Evolutionary conservation across 2,113 vertebrate genomes (phyloP), one percentile per base, ranked within the genome.

Genomic region (Melanerpes aurifrons): DNA sequence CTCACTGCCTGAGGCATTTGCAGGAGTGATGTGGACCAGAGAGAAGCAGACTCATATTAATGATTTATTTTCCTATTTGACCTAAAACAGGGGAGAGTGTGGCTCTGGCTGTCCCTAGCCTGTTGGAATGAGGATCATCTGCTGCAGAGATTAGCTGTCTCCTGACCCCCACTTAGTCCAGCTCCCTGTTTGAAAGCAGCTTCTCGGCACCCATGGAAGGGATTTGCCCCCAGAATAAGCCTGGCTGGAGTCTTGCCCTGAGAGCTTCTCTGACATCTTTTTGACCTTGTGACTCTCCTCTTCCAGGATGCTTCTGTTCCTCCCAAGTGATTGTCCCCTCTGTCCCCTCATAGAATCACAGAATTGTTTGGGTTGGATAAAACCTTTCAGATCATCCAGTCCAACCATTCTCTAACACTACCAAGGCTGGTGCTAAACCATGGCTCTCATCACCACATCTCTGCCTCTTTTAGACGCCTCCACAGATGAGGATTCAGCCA

Each of bases 11-110:
- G 45, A 72, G 48, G 58, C 59, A 35, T 37, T 59, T 29, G 53
- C 7, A 40, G 13, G 67, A 21, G 25, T 11, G 31, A 0, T 2
- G 11, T 40, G 84, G 72, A 73, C 43, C 24, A 16, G 67, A 53
- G 59, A 76, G 79, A 31, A 56, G 15, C 0, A 12, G 10, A 4
- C 16, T 15, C 7, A 32, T 25, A 62, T 1, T 6, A 1, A 2
- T 18, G 54, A 66, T 10, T 45, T 45, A 15, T 5, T 45, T 43
- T 3, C 43, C 53, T 26, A 0, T 26, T n/a, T 26, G 26, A 48
- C 24, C 45, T 21, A 37, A 63, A 81, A 8, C 19, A 25, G 43
- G 12, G 13, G 29, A 45, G 50, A 26, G 3, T 5, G 4, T 53
- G 54, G 10, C 32, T 11, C 3, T 31, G 26, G 32, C 31, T 75